Base-by-base conservation (phyloP, 2,797 vertebrate species). In the Caiman crocodilus region DNA sequence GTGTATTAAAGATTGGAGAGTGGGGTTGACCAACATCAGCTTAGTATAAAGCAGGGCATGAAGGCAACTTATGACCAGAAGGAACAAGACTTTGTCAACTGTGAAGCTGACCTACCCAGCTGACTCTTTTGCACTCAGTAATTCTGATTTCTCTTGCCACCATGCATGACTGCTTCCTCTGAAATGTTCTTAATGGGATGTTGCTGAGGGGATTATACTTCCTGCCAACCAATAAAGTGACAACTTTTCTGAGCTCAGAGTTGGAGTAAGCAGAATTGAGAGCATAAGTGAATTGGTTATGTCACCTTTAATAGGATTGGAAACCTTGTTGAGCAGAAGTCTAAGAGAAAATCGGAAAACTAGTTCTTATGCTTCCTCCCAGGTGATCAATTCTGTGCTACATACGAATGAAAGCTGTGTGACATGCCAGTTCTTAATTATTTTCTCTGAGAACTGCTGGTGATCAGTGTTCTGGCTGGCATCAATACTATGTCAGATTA, bases 321-420 rank as follows among this genome's bases (percentile, higher is more conserved):
- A 88, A 82, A 89, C 56, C 15, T 76, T 23, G 20, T 56, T 89
- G 85, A 94, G 88, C 84, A 58, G 73, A 94, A 94, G 82, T 93
- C 32, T 92, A 88, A 96, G 84, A 87, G 85, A 87, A 95, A 50
- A 84, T 74, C 69, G 75, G 76, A 85, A 88, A 74, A 79, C 32
- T 78, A 74, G 35, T 65, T 80, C 4, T 32, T 81, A 90, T 65
- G 93, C 90, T 79, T 57, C 23, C 21, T 42, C 32, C 26, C 63
- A 89, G 20, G 76, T 61, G 76, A 63, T 94, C 32, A 17, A 1
- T 14, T 78, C 79, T 1, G 7, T 81, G 25, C 20, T 85, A 82
- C 57, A 77, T 87, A 85, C 67, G 26, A 85, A 15, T n/a, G 59
- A 88, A 65, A 1, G 0, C 17, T 77, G 88, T 21, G 14, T 15